A percentile compares a stretch with the other conserved stretches of the same genome.
phyloP scores from a whole-genome alignment of 2,797 vertebrate genomes.

The Sebastes minor region DNA sequence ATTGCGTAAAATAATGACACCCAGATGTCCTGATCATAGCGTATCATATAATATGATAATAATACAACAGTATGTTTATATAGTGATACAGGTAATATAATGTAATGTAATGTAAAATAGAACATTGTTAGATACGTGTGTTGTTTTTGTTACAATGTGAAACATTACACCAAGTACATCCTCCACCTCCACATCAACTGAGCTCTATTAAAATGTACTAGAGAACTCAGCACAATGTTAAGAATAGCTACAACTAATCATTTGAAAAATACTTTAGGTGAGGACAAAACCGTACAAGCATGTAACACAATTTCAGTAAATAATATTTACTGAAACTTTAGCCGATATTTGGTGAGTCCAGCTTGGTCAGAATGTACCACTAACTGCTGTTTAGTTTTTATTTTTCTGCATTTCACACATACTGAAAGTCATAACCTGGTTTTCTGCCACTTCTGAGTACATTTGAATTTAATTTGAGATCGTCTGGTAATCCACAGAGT shows the following conservation, averaged over 20 bases:
- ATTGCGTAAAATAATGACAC: too few species aligned
- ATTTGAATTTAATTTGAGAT: not conserved
- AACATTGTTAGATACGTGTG: not conserved
- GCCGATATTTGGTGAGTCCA: not conserved
- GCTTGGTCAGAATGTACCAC: too few species aligned
- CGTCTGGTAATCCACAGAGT: not conserved
- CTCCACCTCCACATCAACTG: not conserved
- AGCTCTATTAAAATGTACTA: not conserved
- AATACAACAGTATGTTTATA: too few species aligned
- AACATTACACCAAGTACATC: not conserved
- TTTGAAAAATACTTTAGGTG: not conserved
- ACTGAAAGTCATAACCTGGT: not conserved
- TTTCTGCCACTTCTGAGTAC: not conserved
- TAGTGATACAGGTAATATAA: too few species aligned
- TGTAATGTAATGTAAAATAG: not conserved
- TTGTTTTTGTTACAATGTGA: not conserved
- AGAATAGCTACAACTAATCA: not conserved
- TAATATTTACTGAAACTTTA: not conserved
- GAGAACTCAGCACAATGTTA: not conserved
- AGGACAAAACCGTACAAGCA: fast-evolving
- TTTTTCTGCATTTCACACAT: not conserved
- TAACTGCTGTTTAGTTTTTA: too few species aligned
- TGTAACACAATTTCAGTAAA: not conserved
- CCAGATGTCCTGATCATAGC: too few species aligned
- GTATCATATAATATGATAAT: too few species aligned